A percentile compares a stretch with the other conserved stretches of the same genome.
These are phyloP conservation scores for Sphaerophoria rueppellii DNA, from an alignment of 2,888 invertebrate species.

Conservation along the genomic window DNA sequence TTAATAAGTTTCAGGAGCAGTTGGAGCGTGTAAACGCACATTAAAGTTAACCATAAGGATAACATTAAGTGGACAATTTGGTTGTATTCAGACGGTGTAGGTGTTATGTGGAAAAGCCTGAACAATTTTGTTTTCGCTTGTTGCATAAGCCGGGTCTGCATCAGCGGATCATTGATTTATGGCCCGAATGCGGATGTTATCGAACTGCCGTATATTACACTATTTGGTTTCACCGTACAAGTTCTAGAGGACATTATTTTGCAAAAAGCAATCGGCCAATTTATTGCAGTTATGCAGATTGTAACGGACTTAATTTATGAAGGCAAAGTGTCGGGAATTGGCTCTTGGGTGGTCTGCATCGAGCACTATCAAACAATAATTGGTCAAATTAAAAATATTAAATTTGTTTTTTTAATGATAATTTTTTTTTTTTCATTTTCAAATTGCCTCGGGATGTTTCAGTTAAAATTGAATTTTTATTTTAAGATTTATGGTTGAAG, in stretches of 20 bases:
- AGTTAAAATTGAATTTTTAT: background rate
- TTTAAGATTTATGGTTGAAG: too few species aligned
- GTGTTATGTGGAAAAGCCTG: constrained; percentile 11
- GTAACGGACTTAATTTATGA: constrained; percentile 57
- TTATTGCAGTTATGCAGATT: constrained; percentile 48
- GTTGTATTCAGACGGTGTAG: background rate
- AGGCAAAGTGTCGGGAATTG: constrained; percentile 22
- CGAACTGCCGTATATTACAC: background rate
- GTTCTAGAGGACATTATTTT: constrained; percentile 22
- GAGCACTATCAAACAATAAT: constrained; percentile 68
- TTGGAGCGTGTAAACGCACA: background rate
- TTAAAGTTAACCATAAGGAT: constrained; percentile 50
- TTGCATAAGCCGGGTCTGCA: constrained; percentile 16
- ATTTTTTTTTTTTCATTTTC: background rate
- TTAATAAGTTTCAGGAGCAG: constrained; percentile 52
- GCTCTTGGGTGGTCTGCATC: background rate
- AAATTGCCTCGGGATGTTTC: background rate
- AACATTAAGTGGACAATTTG: constrained; percentile 50
- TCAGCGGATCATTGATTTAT: constrained; percentile 62
- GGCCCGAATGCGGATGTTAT: constrained; percentile 20
- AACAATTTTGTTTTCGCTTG: constrained; percentile 53
- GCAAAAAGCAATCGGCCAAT: constrained; percentile 46
- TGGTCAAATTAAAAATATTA: constrained; percentile 72
- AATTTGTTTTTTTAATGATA: constrained; percentile 63
- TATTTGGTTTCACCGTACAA: constrained; percentile 2